Base-by-base conservation (phyloP, 2,888 invertebrate genomes). In the Torymus aiolomorphi region DNA sequence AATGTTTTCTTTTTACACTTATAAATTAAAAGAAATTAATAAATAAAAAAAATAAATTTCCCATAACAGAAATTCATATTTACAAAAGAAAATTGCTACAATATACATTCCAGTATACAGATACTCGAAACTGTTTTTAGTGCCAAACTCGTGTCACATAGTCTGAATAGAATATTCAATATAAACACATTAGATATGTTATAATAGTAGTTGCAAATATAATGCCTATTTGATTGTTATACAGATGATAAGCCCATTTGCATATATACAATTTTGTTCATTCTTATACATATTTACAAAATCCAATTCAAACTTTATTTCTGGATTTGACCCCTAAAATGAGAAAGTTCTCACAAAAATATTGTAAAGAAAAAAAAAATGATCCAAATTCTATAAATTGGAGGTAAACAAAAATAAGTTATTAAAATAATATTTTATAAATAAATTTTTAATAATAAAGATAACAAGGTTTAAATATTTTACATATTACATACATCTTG, bases 211-310 rank as follows among this genome's bases (percentile, higher is more conserved):
- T 20, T 74, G 4, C 18, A 10, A 57, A 75, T 74, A 63, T 24
- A 70, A 57, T 16, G 69, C 11, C 31, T 11, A 57, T 62, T 24
- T 56, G 31, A 66, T 79, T 20, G 18, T 54, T 80, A 79, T 75
- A 78, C 67, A 81, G 78, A 80, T 62, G 56, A 49, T 61, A 57
- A 71, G 49, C 63, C 69, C 59, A 63, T 66, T 57, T 71, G 65
- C 31, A 67, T 72, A 67, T 81, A 66, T 81, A 81, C 74, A 78
- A 51, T 71, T 31, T 56, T 65, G 24, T 76, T 75, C 16, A 65
- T 77, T 74, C 59, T 80, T 76, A 13, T 78, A 81, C 78, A 78
- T 78, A 81, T 81, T 75, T 81, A 42, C 56, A 56, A 56, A 14
- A 56, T 56, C 56, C 56, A 56, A 5, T 42, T 42, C 56, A 14